A percentile compares a stretch with the other conserved stretches of the same genome.
Conservation (phyloP, 1,140 invertebrate genomes). For the Rhagoletis zephyria region DNA sequence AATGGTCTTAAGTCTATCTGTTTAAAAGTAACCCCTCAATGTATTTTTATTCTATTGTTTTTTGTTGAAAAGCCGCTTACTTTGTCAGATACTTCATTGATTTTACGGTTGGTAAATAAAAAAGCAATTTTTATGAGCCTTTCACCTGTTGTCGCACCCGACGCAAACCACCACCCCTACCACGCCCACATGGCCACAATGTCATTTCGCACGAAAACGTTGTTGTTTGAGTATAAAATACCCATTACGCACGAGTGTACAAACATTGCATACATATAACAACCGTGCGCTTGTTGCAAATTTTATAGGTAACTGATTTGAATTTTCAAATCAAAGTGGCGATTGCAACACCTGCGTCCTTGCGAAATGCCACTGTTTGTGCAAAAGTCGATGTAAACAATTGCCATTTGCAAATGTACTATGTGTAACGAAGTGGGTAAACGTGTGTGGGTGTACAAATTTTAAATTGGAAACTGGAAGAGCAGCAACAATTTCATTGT, state of each 20-base stretch:
- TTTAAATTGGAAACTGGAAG: slow-evolving; percentile 48
- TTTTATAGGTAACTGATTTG: slow-evolving; percentile 55
- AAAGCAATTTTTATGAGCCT: slow-evolving; percentile 41
- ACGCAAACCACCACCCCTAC: neutral
- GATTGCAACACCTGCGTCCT: slow-evolving; percentile 59
- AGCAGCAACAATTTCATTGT: slow-evolving; percentile 57
- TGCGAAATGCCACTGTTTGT: slow-evolving; percentile 61
- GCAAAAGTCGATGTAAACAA: slow-evolving; percentile 38
- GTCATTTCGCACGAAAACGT: neutral
- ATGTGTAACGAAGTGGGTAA: neutral
- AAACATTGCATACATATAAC: neutral
- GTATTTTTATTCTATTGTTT: neutral
- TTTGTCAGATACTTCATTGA: slow-evolving; percentile 12
- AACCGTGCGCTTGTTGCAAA: neutral
- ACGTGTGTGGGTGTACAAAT: slow-evolving; percentile 23
- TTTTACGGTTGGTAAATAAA: slow-evolving; percentile 36
- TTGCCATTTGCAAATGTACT: slow-evolving; percentile 4
- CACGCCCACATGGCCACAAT: neutral
- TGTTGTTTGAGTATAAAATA: neutral
- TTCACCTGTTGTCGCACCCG: slow-evolving; percentile 36
- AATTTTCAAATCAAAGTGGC: slow-evolving; percentile 57
- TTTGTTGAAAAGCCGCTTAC: neutral
- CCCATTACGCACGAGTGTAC: neutral
- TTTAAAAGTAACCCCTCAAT: neutral
- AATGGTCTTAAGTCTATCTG: neutral